Conservation (phyloP, 2,797 vertebrate species). For the Delichon dasypus region DNA sequence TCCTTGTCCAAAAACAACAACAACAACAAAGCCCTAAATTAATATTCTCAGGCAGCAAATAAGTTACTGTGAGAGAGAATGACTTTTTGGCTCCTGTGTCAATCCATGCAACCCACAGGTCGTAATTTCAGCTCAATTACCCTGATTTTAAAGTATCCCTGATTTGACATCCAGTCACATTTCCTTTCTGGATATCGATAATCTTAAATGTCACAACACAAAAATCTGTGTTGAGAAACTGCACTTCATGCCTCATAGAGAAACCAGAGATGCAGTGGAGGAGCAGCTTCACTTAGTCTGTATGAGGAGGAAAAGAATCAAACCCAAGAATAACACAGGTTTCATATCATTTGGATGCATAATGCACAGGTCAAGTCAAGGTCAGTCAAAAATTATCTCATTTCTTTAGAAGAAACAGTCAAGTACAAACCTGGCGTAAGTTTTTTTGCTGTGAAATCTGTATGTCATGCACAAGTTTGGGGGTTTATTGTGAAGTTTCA, state of each 20-base stretch:
- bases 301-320: neutral
- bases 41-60: neutral
- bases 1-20: neutral
- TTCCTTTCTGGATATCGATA: neutral
- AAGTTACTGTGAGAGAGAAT: neutral
- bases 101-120: neutral
- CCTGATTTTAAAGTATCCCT: neutral
- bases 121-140: neutral
- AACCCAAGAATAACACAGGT: neutral
- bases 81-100: neutral
- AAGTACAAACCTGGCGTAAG: neutral
- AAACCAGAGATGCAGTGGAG: neutral
- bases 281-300: neutral
- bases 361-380: neutral
- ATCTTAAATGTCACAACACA: neutral
- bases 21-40: neutral
- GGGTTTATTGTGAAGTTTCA: neutral
- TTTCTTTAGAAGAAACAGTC: neutral
- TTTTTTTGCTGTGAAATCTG: neutral
- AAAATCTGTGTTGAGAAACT: neutral
- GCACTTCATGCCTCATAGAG: neutral
- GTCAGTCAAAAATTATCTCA: neutral
- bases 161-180: neutral
- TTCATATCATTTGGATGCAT: neutral
- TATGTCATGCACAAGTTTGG: neutral